Conservation (phyloP, 2,888 invertebrate species). For the Tubiluchus corallicola region DNA sequence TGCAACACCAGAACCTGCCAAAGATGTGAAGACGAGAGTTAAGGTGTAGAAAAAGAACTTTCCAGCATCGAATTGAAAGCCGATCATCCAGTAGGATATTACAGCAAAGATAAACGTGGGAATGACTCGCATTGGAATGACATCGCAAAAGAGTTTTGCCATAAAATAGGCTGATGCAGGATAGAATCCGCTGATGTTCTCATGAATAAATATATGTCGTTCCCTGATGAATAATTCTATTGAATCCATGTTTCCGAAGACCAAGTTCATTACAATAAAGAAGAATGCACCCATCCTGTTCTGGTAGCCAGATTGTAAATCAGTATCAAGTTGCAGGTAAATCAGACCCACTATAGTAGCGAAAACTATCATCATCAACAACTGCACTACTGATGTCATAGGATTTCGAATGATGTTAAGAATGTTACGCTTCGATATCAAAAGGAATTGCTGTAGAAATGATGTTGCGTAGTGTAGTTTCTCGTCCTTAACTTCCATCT, state of each 20-base stretch:
- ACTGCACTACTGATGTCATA: not conserved
- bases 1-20: constrained; percentile 24
- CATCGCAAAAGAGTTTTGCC: constrained; percentile 26
- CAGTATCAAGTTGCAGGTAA: not conserved
- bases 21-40: constrained; percentile 21
- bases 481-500: too few relatives aligned
- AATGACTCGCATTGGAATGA: constrained; percentile 24
- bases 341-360: not conserved
- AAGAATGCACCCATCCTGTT: too few relatives aligned
- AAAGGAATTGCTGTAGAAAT: too few relatives aligned
- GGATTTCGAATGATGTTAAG: constrained; percentile 1
- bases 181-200: constrained; percentile 28
- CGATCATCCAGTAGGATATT: constrained; percentile 27
- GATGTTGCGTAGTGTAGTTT: too few relatives aligned
- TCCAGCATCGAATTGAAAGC: constrained; percentile 17
- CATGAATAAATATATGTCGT: constrained; percentile 13
- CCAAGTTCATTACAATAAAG: too few relatives aligned
- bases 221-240: not conserved
- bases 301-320: not conserved
- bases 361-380: not conserved
- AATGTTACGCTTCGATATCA: too few relatives aligned
- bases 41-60: constrained; percentile 24
- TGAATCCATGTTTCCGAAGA: too few relatives aligned
- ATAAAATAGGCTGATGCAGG: constrained; percentile 27
- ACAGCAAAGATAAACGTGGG: constrained; percentile 22